These are phyloP conservation scores for Ctenosaura bakeri DNA, from an alignment of 2,797 vertebrate genomes.

Conservation along the genomic window DNA sequence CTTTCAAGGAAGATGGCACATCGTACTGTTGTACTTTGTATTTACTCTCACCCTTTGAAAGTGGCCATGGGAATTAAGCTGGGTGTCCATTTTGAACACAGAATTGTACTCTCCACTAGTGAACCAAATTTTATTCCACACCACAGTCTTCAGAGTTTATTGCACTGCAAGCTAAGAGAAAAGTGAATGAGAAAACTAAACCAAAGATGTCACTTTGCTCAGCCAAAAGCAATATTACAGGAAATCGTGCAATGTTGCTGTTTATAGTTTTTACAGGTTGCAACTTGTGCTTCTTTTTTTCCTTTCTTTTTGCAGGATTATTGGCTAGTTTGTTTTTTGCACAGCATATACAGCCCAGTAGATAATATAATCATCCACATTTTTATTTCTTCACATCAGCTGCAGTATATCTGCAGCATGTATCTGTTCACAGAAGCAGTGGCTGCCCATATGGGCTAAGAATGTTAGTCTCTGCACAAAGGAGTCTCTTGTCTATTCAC, in stretches of 20 bases:
- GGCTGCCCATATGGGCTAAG: not conserved
- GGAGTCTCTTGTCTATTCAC: not conserved
- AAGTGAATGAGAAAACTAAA: not conserved
- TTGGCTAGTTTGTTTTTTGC: not conserved
- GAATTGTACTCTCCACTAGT: not conserved
- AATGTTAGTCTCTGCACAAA: not conserved
- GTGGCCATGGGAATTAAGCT: not conserved
- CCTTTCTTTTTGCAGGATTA: not conserved
- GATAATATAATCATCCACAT: not conserved
- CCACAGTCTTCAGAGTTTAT: not conserved
- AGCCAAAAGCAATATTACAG: not conserved
- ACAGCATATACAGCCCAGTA: no score
- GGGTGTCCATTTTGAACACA: not conserved
- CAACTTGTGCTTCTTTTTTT: no score
- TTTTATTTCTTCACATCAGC: not conserved
- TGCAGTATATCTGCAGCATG: not conserved
- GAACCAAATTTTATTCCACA: not conserved
- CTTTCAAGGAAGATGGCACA: not conserved
- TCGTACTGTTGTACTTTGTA: not conserved
- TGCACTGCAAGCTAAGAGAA: not conserved
- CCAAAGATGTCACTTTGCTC: not conserved
- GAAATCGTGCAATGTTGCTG: not conserved
- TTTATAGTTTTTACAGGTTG: not conserved
- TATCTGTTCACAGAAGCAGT: not conserved
- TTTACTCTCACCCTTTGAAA: not conserved